A percentile compares a stretch with the other conserved stretches of the same genome.
phyloP scores from a whole-genome alignment of 2,113 vertebrate genomes.

The Alexandromys fortis region DNA sequence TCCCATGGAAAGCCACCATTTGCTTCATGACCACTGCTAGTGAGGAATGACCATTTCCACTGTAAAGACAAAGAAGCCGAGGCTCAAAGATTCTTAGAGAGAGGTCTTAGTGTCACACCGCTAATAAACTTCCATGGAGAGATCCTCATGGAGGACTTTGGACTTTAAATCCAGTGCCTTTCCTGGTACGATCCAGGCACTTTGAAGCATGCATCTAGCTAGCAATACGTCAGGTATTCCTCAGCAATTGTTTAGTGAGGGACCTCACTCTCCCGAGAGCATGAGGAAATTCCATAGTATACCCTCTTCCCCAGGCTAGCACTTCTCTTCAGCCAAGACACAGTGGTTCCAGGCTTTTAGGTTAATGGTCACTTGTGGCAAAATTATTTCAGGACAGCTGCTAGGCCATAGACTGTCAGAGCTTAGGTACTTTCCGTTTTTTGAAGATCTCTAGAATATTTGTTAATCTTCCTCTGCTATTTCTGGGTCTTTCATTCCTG shows the following conservation, averaged over 20 bases:
- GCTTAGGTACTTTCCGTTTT: background rate
- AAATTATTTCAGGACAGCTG: background rate
- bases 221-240: background rate
- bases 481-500: constrained; percentile 7
- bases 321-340: constrained; percentile 3
- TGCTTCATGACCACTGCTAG: background rate
- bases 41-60: background rate
- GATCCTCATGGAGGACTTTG: background rate
- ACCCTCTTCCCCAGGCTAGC: background rate
- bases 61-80: background rate
- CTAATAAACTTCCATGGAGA: background rate
- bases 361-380: background rate
- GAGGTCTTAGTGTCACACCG: background rate
- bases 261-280: background rate
- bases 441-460: constrained; percentile 8
- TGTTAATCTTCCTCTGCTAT: background rate
- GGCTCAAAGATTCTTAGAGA: background rate
- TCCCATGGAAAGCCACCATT: background rate
- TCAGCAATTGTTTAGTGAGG: background rate
- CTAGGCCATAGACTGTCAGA: background rate
- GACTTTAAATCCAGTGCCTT: background rate
- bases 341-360: constrained; percentile 2
- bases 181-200: background rate
- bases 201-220: background rate
- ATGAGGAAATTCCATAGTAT: background rate